Evolutionary conservation across 2,888 invertebrate genomes (phyloP).

Genomic region (Nomada goodeniana): DNA sequence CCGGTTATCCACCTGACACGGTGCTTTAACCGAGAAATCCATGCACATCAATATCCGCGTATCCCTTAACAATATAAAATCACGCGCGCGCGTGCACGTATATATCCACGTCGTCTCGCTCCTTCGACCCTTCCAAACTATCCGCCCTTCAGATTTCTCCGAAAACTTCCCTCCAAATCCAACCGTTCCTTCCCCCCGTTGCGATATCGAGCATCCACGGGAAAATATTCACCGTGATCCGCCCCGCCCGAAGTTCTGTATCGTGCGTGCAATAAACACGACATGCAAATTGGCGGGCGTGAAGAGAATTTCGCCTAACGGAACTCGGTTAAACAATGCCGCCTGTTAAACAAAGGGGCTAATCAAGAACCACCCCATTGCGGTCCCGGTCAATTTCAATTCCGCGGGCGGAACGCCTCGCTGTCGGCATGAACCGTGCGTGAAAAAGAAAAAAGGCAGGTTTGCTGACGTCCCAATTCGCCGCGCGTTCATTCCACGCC

Average conservation of each 20-base stretch:
- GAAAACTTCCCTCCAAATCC: not conserved
- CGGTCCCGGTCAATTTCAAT: constrained; percentile 60
- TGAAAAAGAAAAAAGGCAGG: constrained; percentile 36
- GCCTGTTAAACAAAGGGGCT: constrained; percentile 65
- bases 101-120: too few species aligned
- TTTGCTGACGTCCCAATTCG: constrained; percentile 39
- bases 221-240: not conserved
- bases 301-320: constrained; percentile 40
- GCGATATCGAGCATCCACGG: not conserved
- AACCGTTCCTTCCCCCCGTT: not conserved
- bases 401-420: constrained; percentile 46
- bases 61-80: too few species aligned
- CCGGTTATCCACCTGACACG: not conserved
- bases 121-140: too few species aligned
- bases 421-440: constrained; percentile 30
- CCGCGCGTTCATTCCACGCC: constrained; percentile 44
- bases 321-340: constrained; percentile 59
- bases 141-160: too few species aligned
- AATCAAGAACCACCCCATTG: constrained; percentile 59
- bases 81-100: too few species aligned
- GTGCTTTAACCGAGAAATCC: not conserved
- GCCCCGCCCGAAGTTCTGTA: not conserved
- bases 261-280: not conserved
- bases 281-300: constrained; percentile 62
- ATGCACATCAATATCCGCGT: too few species aligned